Evolutionary conservation across 2,888 invertebrate genomes (phyloP).

Genomic region (Campoplex nolae): DNA sequence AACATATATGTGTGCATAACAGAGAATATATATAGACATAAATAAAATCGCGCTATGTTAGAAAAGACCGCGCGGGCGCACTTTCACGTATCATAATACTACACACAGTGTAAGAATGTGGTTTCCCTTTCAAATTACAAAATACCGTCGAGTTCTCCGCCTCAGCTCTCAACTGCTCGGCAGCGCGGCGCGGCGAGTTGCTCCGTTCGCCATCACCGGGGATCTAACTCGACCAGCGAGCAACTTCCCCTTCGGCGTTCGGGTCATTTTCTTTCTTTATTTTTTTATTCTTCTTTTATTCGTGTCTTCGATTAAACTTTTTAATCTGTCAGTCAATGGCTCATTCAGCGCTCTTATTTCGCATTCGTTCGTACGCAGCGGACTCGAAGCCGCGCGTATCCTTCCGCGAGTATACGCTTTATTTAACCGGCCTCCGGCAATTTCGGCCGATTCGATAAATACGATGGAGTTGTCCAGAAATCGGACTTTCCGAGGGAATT

Average conservation of each 20-base stretch:
- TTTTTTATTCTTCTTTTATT: constrained; percentile 33
- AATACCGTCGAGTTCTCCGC: constrained; percentile 76
- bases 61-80: constrained; percentile 76
- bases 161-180: constrained; percentile 57
- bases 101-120: constrained; percentile 83
- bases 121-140: constrained; percentile 84
- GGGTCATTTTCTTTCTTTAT: constrained; percentile 36
- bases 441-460: neutral
- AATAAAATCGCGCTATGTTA: constrained; percentile 61
- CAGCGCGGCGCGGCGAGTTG: constrained; percentile 37
- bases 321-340: constrained; percentile 39
- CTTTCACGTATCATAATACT: constrained; percentile 84
- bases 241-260: constrained; percentile 61
- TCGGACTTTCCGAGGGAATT: constrained; percentile 31
- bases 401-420: neutral
- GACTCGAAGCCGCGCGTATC: neutral
- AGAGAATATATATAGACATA: constrained; percentile 14
- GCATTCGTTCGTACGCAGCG: neutral
- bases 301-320: constrained; percentile 43
- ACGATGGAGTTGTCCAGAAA: constrained; percentile 42
- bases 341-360: constrained; percentile 28
- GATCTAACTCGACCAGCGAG: constrained; percentile 37
- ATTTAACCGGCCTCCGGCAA: constrained; percentile 43
- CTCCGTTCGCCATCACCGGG: constrained; percentile 45
- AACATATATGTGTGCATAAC: neutral